Evolutionary conservation across 2,113 vertebrate genomes (phyloP), one percentile per base, ranked within the genome.

Genomic region (Rynchops niger): DNA sequence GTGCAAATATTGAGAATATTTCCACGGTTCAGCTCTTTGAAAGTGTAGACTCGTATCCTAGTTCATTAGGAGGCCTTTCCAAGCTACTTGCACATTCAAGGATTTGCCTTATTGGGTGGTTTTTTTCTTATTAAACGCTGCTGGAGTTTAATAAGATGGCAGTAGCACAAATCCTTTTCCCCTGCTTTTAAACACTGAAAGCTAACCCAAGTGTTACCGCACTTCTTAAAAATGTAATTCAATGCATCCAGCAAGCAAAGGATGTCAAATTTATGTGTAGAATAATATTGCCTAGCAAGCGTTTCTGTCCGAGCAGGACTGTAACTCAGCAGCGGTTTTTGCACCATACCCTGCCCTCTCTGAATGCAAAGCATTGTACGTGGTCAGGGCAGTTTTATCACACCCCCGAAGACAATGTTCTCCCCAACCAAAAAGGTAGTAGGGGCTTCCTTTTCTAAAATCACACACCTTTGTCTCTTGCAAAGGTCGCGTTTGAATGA

Each of bases 91-190:
- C 38, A n/a, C 89, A 91, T 97, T 95, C 82, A 96, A 97, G 78
- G 86, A 93, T 96, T 97, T 95, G 59, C 93, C 77, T 95, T 86
- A 65, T 78, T 93, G 94, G 74, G 42, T 95, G 63, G 6, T 86
- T 93, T 92, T 93, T 90, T 95, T 90, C 92, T 96, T 93, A 97
- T 83, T 92, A 97, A 96, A 97, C 76, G 66, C 91, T 73, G 67
- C 40, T 62, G 92, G 86, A 93, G 88, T 90, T 96, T 92, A 87
- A 94, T 86, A 83, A 96, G 92, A 34, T 92, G 87, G 89, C 89
- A 95, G 91, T 78, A 89, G 81, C 45, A 88, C 85, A 89, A 84
- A 94, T 96, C 95, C 66, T 79, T 92, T 82, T 1, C 56, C 90
- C 65, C 50, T 93, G 38, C n/a, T 89, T 93, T 91, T 50, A 85